Base-by-base conservation (phyloP, 2,797 vertebrate genomes). In the Pterois miles region DNA sequence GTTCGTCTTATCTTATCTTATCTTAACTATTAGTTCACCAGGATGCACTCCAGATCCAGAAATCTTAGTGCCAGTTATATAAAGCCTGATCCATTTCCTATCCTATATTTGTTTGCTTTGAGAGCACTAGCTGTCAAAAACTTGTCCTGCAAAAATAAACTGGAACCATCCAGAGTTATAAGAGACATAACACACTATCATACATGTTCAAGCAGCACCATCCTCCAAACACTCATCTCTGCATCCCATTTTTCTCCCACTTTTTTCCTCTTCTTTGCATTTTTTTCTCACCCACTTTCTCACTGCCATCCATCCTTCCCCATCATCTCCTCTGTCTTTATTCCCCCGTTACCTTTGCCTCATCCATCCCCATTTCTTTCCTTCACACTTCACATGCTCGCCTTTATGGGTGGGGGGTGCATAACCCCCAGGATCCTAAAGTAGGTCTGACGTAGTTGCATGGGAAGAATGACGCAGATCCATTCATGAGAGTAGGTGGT, bases 381-480 rank as follows among this genome's bases (percentile, higher is more conserved):
- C 33, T 74, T 65, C 34, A 73, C 52, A 74, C 72, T 81, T 78
- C 38, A 74, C 38, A 78, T 43, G 23, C 74, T 69, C 16, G 5
- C 62, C 72, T 78, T 75, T 74, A 66, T 80, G 84, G 84, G 80
- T 74, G 74, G 73, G 67, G 48, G 72, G 60, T 80, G 67, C 73
- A 36, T 64, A 59, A 69, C 80, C 76, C 78, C 46, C 46, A 58
- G 79, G 81, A 86, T 82, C 71, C 31, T 80, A 82, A 89, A 91
- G 82, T 71, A 78, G 83, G 84, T 82, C 84, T 92, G 92, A 93
- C 82, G 91, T 89, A 80, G 74, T 33, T 76, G 70, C 78, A 78
- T 36, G 33, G 70, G 74, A 69, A 70, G 85, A 86, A 85, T 94
- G 93, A 94, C 91, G 85, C 91, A 92, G 77, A 88, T 86, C 74